Evolutionary conservation across 1,140 invertebrate genomes (phyloP).

Genomic region (Pissodes strobi): DNA sequence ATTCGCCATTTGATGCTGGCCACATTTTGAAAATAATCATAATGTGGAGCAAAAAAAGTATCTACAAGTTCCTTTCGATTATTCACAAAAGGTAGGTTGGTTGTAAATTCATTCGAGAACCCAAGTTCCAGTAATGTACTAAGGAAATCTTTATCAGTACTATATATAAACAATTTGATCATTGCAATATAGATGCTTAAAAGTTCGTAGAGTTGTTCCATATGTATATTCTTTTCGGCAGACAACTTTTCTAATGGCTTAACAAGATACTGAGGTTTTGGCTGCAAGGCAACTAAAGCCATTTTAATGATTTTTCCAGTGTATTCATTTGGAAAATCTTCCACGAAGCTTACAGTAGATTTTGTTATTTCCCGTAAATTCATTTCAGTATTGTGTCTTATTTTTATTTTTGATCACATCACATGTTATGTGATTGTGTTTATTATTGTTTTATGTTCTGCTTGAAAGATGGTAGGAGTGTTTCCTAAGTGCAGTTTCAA

Average conservation of each 20-base stretch:
- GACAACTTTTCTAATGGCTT: constrained; percentile 38
- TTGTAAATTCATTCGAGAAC: constrained; percentile 40
- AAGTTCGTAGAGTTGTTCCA: constrained; percentile 35
- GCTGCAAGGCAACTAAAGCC: constrained; percentile 33
- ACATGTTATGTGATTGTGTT: too few relatives aligned
- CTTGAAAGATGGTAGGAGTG: too few relatives aligned
- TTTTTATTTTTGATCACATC: too few relatives aligned
- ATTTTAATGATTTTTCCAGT: constrained; percentile 12
- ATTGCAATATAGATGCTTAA: constrained; percentile 39
- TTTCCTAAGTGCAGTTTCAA: too few relatives aligned
- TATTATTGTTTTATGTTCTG: too few relatives aligned
- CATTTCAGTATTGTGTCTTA: too few relatives aligned
- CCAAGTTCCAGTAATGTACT: constrained; percentile 35
- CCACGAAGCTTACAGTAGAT: too few relatives aligned
- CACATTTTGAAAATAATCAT: constrained; percentile 39
- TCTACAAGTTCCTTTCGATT: constrained; percentile 35
- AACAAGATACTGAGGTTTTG: constrained; percentile 31
- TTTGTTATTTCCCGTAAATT: too few relatives aligned
- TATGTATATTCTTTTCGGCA: constrained; percentile 34
- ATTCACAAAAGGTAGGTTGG: constrained; percentile 38
- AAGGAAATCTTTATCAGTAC: constrained; percentile 41
- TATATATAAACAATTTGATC: constrained; percentile 36
- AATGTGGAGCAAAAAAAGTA: constrained; percentile 32
- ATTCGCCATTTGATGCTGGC: constrained; percentile 43
- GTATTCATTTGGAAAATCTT: constrained; percentile 3